Base-by-base conservation (phyloP, 1,140 invertebrate species). In the Pemphigus obesinymphae region DNA sequence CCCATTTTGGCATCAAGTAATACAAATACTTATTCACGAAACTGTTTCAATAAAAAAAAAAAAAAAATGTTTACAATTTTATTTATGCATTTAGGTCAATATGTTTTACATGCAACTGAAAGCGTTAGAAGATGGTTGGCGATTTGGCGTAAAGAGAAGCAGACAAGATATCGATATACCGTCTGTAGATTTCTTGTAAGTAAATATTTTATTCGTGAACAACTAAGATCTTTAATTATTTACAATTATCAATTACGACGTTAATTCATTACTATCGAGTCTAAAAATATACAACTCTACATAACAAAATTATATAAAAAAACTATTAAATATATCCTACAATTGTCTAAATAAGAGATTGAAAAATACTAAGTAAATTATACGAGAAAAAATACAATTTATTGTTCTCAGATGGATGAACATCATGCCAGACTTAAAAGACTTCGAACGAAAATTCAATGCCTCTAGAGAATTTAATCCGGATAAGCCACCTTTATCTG, bases 1-100 rank as follows among this genome's bases (percentile, higher is more conserved):
- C 85, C 88, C 91, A n/a, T 94, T 91, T 86, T 95, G 94, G 94
- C 91, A 94, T 86, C 93, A 95, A 87, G 93, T 94, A 87, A 88
- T 31, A 53, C 4, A 17, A 34, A 53, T 50, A 37, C 1, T 17
- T 37, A 31, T 26, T 11, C 17, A 68, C 17, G 50, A 43, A 37
- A 80, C 13, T 15, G 6, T 81, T 63, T 63, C 0, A 0, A 20
- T 29, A 29, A 75, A 73, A 13, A 0, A 31, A 26, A 31, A 53
- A 61, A 26, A 26, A 72, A 70, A 37, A 11, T 17, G 11, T 68
- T 53, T 45, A 34, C 20, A 34, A 20, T 55, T 66, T 11, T 70
- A 75, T 83, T 85, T 72, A 85, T 45, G n/a, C 85, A 83, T 17
- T 17, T 86, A 93, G 90, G 89, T 93, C 58, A 89, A 90, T 61